Conservation (phyloP, 2,113 vertebrate genomes). For the Petroica traversi region DNA sequence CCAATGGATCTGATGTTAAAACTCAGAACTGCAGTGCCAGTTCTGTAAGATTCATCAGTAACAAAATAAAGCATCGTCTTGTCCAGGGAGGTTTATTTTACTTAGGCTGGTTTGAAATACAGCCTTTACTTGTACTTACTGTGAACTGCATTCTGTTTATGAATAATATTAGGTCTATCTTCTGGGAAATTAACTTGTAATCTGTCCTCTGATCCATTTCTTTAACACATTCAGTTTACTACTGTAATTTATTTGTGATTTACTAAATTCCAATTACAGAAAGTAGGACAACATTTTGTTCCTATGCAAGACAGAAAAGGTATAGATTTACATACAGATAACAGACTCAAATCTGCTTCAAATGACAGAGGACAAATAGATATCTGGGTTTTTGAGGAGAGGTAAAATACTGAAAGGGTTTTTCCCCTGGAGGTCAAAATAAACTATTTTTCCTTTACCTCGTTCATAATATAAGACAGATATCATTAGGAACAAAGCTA, state of each 20-base stretch:
- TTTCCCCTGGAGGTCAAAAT: conserved; percentile 33
- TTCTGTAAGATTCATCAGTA: not conserved
- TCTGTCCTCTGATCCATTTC: not conserved
- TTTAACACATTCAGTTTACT: not conserved
- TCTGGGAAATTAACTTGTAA: conserved; percentile 8
- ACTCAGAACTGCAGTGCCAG: not conserved
- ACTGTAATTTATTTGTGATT: not conserved
- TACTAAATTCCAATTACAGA: conserved; percentile 10
- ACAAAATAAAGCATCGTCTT: not conserved
- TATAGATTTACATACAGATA: conserved; percentile 13
- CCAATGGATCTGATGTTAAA: not conserved
- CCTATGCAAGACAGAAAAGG: conserved; percentile 46
- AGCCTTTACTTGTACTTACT: not conserved
- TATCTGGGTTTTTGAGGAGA: conserved; percentile 22
- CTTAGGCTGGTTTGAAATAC: not conserved
- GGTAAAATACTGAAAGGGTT: not conserved
- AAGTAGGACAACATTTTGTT: conserved; percentile 55
- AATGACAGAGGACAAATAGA: conserved; percentile 35
- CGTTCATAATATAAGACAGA: not conserved
- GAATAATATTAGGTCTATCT: not conserved
- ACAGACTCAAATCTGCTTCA: conserved; percentile 3
- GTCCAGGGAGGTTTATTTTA: not conserved
- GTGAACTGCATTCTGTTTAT: not conserved
- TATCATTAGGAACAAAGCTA: not conserved
- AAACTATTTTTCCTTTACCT: conserved; percentile 1